Base-by-base conservation (phyloP, 2,888 invertebrate species). In the Sinhomidia bicolor region DNA sequence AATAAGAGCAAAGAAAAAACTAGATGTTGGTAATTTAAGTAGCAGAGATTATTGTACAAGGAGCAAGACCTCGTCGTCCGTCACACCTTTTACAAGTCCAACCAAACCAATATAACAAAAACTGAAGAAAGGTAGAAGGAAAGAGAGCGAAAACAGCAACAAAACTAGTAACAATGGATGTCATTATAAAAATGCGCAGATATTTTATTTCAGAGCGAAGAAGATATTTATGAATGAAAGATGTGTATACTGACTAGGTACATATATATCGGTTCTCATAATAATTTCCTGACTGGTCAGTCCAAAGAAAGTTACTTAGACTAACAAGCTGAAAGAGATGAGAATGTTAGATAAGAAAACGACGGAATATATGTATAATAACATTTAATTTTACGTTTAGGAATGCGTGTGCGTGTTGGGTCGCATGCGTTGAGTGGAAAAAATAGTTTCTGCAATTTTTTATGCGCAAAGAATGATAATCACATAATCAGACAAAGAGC, bases 401-500 rank as follows among this genome's bases (percentile, higher is more conserved):
- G 71, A 44, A 71, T 71, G 71, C 71, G 71, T 71, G 71, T 65
- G 71, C 71, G 71, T 71, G 71, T 71, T 71, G 65, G 32, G 14
- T 62, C 14, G 62, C 26, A 60, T 23, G 60, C 60, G n/a, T 26
- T 60, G 10, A 3, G 17, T 54, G 17, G 26, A 65, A 65, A 68
- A 62, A 32, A 62, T 29, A 2, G 60, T 60, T 60, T 12, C 51
- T 26, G 7, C 26, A 0, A 26, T 60, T 60, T 60, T 60, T 29
- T 29, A 12, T 60, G 1, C 26, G 20, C 17, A 12, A 65, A 2
- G 65, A 65, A 65, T 65, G 32, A 65, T 62, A 26, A 62, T 65
- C 65, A 65, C 65, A 32, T 32, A 32, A 6, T 12, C n/a, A 32
- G 23, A 65, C 23, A 23, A 26, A 26, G 29, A 62, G 62, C 23